These are phyloP conservation scores for Laothoe populi DNA, from an alignment of 2,888 invertebrate genomes.

Conservation along the genomic window DNA sequence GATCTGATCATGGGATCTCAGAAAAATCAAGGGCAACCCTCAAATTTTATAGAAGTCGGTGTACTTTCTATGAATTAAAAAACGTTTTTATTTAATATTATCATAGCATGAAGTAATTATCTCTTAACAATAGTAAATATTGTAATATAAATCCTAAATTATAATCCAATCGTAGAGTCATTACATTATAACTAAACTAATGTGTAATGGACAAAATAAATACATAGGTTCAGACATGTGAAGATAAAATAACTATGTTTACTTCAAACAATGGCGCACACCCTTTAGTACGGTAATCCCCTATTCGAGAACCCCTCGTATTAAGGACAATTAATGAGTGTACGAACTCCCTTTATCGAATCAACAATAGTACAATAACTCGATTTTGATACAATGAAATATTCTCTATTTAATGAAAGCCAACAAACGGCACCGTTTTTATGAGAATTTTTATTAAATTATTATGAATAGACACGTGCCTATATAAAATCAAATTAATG, in stretches of 20 bases:
- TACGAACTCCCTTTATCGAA: constrained; percentile 73
- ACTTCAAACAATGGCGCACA: constrained; percentile 67
- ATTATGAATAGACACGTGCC: constrained; percentile 18
- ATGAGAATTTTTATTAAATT: constrained; percentile 19
- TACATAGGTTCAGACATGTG: constrained; percentile 53
- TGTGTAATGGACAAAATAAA: constrained; percentile 31
- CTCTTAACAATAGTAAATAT: not conserved
- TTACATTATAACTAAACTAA: constrained; percentile 21
- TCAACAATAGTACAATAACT: constrained; percentile 75
- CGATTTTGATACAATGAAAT: constrained; percentile 67
- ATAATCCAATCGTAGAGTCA: constrained; percentile 13
- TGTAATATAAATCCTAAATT: constrained; percentile 9
- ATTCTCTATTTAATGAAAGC: constrained; percentile 54
- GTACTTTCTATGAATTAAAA: too few relatives aligned
- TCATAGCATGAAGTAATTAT: too few relatives aligned
- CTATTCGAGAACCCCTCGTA: constrained; percentile 56
- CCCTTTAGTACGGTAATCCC: constrained; percentile 31
- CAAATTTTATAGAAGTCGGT: too few relatives aligned
- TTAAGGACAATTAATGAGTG: constrained; percentile 80
- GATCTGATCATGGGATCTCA: too few relatives aligned
- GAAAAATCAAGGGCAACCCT: too few relatives aligned
- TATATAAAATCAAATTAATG: not conserved
- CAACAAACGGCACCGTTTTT: constrained; percentile 48
- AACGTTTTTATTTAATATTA: too few relatives aligned
- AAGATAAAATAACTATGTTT: constrained; percentile 77